Percentiles rank a stretch among this genome's conserved stretches.
phyloP scores from a whole-genome alignment of 2,113 vertebrate species.

The Maccullochella peelii region DNA sequence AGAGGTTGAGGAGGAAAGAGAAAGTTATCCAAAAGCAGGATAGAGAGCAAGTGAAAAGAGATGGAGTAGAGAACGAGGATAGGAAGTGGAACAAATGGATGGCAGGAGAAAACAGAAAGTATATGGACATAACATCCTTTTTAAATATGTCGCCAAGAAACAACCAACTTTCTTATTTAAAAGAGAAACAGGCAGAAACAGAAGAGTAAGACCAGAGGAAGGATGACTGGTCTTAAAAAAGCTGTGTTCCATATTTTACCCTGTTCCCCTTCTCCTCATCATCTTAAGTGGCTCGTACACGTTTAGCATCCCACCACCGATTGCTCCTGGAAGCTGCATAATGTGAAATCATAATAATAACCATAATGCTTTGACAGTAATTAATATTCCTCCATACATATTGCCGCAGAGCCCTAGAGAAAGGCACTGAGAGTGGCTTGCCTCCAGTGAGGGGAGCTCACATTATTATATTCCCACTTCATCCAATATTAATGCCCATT shows the following conservation, averaged over 20 bases:
- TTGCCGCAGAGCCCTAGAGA: constrained; percentile 54
- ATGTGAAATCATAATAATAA: constrained; percentile 73
- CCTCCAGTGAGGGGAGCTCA: constrained; percentile 67
- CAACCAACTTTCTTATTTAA: neutral
- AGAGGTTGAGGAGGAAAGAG: constrained; percentile 46
- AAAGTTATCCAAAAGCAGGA: constrained; percentile 38
- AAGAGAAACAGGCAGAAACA: neutral
- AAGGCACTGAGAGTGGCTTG: constrained; percentile 46
- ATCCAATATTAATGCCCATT: constrained; percentile 84
- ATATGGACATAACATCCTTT: neutral
- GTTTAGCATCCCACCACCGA: constrained; percentile 53
- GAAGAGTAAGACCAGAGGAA: neutral
- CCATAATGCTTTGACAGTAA: constrained; percentile 71
- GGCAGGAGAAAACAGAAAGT: neutral
- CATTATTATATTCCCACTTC: constrained; percentile 81
- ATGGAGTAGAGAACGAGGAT: neutral
- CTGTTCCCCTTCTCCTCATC: constrained; percentile 21
- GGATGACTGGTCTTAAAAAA: neutral
- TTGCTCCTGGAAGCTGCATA: constrained; percentile 60
- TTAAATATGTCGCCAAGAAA: neutral
- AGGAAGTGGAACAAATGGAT: neutral
- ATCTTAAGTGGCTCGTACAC: constrained; percentile 46
- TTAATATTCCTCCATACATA: constrained; percentile 80
- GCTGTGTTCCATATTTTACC: neutral
- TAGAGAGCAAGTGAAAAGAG: neutral